These are phyloP conservation scores for Ophthalmolycus amberensis DNA, from an alignment of 2,113 vertebrate species.

Conservation along the genomic window DNA sequence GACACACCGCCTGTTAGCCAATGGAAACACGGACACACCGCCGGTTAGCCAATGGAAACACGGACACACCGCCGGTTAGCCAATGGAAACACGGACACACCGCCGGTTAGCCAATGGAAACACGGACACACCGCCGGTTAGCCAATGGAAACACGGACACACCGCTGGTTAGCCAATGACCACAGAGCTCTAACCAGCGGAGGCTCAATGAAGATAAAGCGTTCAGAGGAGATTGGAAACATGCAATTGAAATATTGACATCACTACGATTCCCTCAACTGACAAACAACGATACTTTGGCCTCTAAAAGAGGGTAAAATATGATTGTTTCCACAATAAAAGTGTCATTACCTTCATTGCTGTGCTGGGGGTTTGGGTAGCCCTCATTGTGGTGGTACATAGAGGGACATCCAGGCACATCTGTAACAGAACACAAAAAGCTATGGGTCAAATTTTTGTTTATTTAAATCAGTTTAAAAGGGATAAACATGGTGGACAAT, in stretches of 20 bases:
- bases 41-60: slow-evolving; percentile 79
- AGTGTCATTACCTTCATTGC: slow-evolving; percentile 79
- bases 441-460: not conserved
- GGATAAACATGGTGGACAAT: not conserved
- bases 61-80: slow-evolving; percentile 66
- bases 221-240: slow-evolving; percentile 17
- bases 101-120: slow-evolving; percentile 77
- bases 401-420: slow-evolving; percentile 91
- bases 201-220: slow-evolving; percentile 48
- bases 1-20: slow-evolving; percentile 71
- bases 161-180: slow-evolving; percentile 74
- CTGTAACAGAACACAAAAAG: slow-evolving; percentile 67
- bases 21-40: slow-evolving; percentile 76
- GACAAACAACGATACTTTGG: not conserved
- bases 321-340: not conserved
- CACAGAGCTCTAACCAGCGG: slow-evolving; percentile 61
- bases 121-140: slow-evolving; percentile 65
- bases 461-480: not conserved
- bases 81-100: slow-evolving; percentile 77
- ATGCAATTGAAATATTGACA: not conserved
- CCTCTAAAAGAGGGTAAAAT: not conserved
- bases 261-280: not conserved
- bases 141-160: slow-evolving; percentile 79
- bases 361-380: slow-evolving; percentile 83
- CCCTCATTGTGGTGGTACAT: slow-evolving; percentile 88